phyloP scores from a whole-genome alignment of 2,888 invertebrate genomes.

The Leptinotarsa haldemani region DNA sequence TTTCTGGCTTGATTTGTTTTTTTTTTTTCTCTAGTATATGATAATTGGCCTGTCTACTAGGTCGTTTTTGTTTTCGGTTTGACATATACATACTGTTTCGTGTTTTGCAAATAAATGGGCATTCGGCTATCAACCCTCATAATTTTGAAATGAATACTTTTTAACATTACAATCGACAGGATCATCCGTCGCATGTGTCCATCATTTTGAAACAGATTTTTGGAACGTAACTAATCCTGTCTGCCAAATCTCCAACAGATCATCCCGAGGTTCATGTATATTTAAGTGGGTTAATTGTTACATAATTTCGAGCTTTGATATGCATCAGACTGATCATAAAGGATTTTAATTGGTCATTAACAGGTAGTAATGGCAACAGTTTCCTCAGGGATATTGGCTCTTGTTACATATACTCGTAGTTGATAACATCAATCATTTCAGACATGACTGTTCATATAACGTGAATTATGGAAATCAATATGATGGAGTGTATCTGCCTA shows the following conservation, averaged over 20 bases:
- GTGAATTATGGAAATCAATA: background rate
- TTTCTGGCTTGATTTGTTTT: too few species aligned
- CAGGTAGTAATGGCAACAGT: constrained; percentile 40
- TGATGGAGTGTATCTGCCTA: too few species aligned
- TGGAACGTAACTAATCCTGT: background rate
- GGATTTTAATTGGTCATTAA: constrained; percentile 45
- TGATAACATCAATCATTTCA: constrained; percentile 42
- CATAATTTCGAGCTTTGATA: constrained; percentile 30
- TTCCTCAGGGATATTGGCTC: constrained; percentile 43
- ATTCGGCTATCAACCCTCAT: too few species aligned
- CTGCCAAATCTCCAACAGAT: background rate
- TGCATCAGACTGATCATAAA: constrained; percentile 33
- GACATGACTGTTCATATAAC: constrained; percentile 8
- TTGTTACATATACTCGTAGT: constrained; percentile 35
- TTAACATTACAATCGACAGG: too few species aligned
- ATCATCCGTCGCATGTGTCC: background rate
- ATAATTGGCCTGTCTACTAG: too few species aligned
- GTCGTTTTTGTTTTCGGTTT: too few species aligned
- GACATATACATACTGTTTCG: too few species aligned
- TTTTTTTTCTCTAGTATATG: too few species aligned
- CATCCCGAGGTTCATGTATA: constrained; percentile 12
- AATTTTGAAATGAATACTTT: too few species aligned
- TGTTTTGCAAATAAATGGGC: too few species aligned
- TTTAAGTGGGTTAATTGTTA: constrained; percentile 12
- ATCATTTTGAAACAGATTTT: background rate